Percentiles rank a stretch among this genome's conserved stretches.
Conservation (phyloP, 2,888 invertebrate genomes). For the Dione vanillae region DNA sequence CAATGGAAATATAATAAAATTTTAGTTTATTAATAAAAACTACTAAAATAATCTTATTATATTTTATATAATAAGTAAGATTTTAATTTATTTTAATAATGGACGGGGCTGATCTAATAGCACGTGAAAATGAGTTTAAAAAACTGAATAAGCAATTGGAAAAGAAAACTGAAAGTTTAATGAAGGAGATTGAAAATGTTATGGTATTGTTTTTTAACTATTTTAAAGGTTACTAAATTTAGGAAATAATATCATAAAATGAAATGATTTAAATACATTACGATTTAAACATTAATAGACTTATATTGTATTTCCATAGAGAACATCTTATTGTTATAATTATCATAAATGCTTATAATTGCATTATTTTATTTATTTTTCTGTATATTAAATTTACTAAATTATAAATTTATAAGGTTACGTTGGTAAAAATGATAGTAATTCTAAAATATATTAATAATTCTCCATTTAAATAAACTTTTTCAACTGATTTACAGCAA, state of each 20-base stretch:
- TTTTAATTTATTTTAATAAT: conserved; percentile 53
- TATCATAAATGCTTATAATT: too few species aligned
- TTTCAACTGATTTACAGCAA: conserved; percentile 60
- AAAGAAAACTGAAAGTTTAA: conserved; percentile 74
- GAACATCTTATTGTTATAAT: too few species aligned
- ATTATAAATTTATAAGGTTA: too few species aligned
- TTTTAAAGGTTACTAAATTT: background rate
- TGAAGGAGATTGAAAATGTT: conserved; percentile 74
- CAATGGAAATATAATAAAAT: background rate
- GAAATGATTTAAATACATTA: too few species aligned
- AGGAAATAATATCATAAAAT: too few species aligned
- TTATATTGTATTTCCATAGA: too few species aligned
- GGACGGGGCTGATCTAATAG: conserved; percentile 72
- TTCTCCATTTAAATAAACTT: background rate
- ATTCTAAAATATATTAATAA: too few species aligned
- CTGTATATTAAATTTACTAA: too few species aligned
- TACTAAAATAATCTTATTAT: background rate
- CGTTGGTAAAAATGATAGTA: too few species aligned
- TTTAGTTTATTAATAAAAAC: background rate
- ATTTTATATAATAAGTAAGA: background rate
- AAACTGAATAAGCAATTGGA: conserved; percentile 76
- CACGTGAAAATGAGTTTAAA: conserved; percentile 77
- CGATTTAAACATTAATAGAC: too few species aligned
- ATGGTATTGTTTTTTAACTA: conserved; percentile 62
- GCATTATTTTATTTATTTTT: too few species aligned